Conservation (phyloP, 2,113 vertebrate genomes). For the Synodontis membranacea region DNA sequence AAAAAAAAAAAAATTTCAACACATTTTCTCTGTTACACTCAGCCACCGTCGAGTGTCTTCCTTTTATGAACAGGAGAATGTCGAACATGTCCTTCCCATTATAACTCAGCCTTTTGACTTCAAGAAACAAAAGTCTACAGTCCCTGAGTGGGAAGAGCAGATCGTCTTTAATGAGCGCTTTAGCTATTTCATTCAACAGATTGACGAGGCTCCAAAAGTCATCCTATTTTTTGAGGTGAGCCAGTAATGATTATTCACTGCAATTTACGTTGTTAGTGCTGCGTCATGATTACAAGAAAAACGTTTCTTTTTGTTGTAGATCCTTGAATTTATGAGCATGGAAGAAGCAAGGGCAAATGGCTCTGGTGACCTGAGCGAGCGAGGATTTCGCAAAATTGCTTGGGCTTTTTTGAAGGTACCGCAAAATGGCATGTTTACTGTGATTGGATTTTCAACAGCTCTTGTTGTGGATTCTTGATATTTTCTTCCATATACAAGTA, state of each 20-base stretch:
- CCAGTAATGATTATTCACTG: background rate
- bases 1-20: background rate
- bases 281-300: background rate
- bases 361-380: conserved; percentile 72
- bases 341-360: conserved; percentile 78
- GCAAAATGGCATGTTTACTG: background rate
- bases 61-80: conserved; percentile 80
- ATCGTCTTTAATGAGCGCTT: conserved; percentile 94
- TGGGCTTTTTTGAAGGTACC: conserved; percentile 98
- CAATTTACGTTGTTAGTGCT: background rate
- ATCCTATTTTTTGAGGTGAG: conserved; percentile 93
- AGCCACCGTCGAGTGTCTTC: conserved; percentile 84
- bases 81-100: conserved; percentile 84
- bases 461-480: background rate
- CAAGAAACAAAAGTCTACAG: conserved; percentile 82
- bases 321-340: conserved; percentile 87
- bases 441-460: background rate
- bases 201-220: conserved; percentile 76
- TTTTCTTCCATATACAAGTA: background rate
- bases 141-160: conserved; percentile 95
- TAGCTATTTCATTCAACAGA: conserved; percentile 80
- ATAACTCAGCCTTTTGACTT: conserved; percentile 92
- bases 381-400: conserved; percentile 86
- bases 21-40: conserved; percentile 54
- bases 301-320: conserved; percentile 66